Evolutionary conservation across 92 coral and sea anemone species (phyloP), one percentile per base, ranked within the genome.

Genomic region (Heteractis magnifica): DNA sequence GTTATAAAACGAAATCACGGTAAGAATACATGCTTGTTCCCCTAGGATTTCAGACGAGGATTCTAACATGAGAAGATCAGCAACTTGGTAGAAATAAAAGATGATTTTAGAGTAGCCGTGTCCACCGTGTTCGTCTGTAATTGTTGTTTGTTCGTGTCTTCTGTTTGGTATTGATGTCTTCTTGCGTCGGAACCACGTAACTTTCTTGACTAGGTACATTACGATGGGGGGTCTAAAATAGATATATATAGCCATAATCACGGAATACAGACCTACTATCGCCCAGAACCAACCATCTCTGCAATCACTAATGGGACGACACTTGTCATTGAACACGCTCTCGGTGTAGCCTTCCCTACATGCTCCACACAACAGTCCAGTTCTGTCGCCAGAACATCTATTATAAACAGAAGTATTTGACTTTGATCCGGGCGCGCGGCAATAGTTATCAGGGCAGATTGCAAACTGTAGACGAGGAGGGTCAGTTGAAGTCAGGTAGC

Each of bases 61-160:
- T 20, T 81, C 84, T 4, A 90, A 44, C 75, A 92, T 90, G 11
- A 92, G 92, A 52, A 86, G 84, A 15, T 79, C 75, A 49, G 88
- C 85, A 56, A 80, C 85, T 71, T 92, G 95, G 74, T 92, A 92
- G 88, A 92, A 92, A 80, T 92, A 92, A 80, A 92, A 92, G 21
- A 92, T 77, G 49, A 90, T 86, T 74, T 89, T 86, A 26, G 81
- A 83, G 71, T 76, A 87, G 13, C 94, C 91, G 20, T 87, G 75
- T 8, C 59, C 55, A 16, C 41, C 70, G 65, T 85, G 79, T 18
- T 85, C 81, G 44, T 74, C 20, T 56, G 26, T 19, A 52, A 60
- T 18, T 65, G 49, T 51, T 51, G 15, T 62, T 10, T 84, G 79
- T 71, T 41, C 72, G 53, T 49, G 15, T 19, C 49, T 56, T 48